A percentile compares a stretch with the other conserved stretches of the same genome.
These are phyloP conservation scores for Tiliacea citrago DNA, from an alignment of 2,888 invertebrate genomes.

Conservation along the genomic window DNA sequence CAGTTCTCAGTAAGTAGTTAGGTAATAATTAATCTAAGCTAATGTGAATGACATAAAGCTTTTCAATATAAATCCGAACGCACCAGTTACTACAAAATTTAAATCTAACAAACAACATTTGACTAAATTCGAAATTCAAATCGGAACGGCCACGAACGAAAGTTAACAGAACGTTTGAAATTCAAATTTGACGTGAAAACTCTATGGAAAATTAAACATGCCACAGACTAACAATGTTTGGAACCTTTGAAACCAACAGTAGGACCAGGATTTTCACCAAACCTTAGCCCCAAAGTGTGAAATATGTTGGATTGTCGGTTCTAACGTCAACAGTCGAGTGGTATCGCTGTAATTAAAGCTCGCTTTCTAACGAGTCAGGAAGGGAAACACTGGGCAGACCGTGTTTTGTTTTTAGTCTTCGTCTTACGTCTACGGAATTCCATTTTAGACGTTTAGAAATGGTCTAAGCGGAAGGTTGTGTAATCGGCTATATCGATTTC, in stretches of 20 bases:
- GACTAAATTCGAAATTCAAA: slow-evolving; percentile 58
- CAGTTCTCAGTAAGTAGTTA: not conserved
- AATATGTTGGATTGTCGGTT: slow-evolving; percentile 14
- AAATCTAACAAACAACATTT: slow-evolving; percentile 29
- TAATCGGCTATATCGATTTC: slow-evolving; percentile 35
- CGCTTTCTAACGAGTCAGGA: slow-evolving; percentile 39
- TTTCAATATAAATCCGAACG: not conserved
- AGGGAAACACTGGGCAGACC: slow-evolving; percentile 8
- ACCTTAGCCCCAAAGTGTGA: slow-evolving; percentile 28
- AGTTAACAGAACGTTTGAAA: slow-evolving; percentile 46
- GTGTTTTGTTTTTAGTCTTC: slow-evolving; percentile 39
- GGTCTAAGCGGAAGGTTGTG: slow-evolving; percentile 1
- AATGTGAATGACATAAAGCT: too few species aligned
- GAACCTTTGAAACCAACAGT: slow-evolving; percentile 7
- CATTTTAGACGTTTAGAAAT: slow-evolving; percentile 14
- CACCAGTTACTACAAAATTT: slow-evolving; percentile 23
- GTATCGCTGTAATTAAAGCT: slow-evolving; percentile 54
- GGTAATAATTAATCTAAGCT: too few species aligned
- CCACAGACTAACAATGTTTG: slow-evolving; percentile 27
- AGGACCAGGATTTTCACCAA: slow-evolving; percentile 9
- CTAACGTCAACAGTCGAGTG: slow-evolving; percentile 27
- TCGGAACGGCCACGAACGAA: slow-evolving; percentile 29
- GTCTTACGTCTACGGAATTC: slow-evolving; percentile 13
- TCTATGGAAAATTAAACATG: slow-evolving; percentile 52
- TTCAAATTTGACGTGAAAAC: slow-evolving; percentile 50